Evolutionary conservation across 1,140 invertebrate species (phyloP).

Genomic region (Ruditapes philippinarum): DNA sequence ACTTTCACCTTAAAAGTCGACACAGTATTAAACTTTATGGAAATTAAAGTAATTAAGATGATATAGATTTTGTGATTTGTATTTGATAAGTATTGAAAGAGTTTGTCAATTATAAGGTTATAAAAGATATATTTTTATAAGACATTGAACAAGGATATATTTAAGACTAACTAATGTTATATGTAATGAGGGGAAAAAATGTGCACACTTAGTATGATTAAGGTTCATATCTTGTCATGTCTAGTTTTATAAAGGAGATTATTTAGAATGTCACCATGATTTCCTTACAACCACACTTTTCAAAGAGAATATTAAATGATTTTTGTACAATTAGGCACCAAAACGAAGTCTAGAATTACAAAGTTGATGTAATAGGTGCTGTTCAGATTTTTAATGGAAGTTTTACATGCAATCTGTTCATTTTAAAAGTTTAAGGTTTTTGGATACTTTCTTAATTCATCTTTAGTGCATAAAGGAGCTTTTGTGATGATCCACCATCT

Average conservation of each 20-base stretch:
- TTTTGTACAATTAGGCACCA: conserved; percentile 2
- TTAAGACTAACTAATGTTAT: too few species aligned
- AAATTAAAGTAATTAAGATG: too few species aligned
- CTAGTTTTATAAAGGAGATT: not conserved
- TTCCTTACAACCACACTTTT: not conserved
- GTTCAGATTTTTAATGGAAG: not conserved
- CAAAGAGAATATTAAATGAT: conserved; percentile 25
- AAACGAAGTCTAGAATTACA: conserved; percentile 15
- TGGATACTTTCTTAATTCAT: too few species aligned
- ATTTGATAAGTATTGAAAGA: too few species aligned
- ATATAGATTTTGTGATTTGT: too few species aligned
- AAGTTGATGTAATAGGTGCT: not conserved
- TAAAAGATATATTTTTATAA: too few species aligned
- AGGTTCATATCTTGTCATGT: not conserved
- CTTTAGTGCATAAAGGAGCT: too few species aligned
- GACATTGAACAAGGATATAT: too few species aligned
- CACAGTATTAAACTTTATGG: too few species aligned
- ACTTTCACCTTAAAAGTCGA: too few species aligned
- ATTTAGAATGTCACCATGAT: not conserved
- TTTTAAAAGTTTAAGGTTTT: conserved; percentile 2
- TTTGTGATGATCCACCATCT: too few species aligned
- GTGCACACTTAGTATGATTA: not conserved
- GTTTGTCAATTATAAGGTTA: too few species aligned
- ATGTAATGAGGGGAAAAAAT: not conserved
- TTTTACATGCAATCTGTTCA: not conserved